Conservation (phyloP, 2,797 vertebrate species). For the Bryconaethiops microstoma region DNA sequence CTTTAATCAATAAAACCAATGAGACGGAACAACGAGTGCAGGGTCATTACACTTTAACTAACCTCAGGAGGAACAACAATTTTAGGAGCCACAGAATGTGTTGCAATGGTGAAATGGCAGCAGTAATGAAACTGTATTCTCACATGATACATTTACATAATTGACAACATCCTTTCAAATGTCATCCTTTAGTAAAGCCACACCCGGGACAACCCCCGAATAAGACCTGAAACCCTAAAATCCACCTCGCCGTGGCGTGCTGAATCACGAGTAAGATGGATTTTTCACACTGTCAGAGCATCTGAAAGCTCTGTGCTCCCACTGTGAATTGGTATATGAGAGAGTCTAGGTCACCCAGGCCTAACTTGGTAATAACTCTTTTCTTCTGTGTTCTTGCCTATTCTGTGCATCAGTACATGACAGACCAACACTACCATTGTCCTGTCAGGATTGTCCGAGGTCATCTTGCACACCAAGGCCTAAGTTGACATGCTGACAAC, state of each 20-base stretch:
- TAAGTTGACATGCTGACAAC: neutral
- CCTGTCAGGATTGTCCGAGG: slow-evolving; percentile 1
- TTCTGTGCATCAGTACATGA: slow-evolving; percentile 4
- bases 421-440: slow-evolving; percentile 9
- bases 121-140: slow-evolving; percentile 19
- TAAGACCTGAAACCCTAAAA: slow-evolving; percentile 18
- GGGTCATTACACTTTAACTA: slow-evolving; percentile 21
- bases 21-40: slow-evolving; percentile 3
- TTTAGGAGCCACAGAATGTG: neutral
- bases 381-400: slow-evolving; percentile 22
- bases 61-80: slow-evolving; percentile 15
- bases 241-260: slow-evolving; percentile 14
- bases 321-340: slow-evolving; percentile 25
- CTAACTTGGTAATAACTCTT: slow-evolving; percentile 28
- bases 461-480: slow-evolving; percentile 9
- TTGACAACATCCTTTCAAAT: slow-evolving; percentile 19
- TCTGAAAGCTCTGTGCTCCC: slow-evolving; percentile 25
- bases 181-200: slow-evolving; percentile 12
- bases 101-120: neutral
- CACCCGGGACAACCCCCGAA: neutral
- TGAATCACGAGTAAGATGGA: slow-evolving; percentile 24
- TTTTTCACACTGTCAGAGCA: slow-evolving; percentile 23
- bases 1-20: slow-evolving; percentile 24
- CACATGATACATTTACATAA: slow-evolving; percentile 27
- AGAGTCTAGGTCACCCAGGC: slow-evolving; percentile 36